phyloP scores from a whole-genome alignment of 2,797 vertebrate species.

The Notamacropus eugenii region DNA sequence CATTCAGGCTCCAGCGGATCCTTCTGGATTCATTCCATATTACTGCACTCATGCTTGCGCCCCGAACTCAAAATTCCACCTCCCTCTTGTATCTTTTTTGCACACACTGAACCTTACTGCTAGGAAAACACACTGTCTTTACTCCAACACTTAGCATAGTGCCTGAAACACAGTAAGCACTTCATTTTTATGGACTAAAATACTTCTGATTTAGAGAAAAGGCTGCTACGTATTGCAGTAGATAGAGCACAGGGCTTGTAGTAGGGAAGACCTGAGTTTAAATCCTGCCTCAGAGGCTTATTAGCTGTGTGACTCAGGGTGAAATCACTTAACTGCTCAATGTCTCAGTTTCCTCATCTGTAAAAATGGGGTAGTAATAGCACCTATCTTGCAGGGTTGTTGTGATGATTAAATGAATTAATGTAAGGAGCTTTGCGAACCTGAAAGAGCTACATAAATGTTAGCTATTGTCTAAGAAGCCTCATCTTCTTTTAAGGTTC shows the following conservation, averaged over 20 bases:
- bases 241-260: background rate
- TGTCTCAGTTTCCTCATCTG: background rate
- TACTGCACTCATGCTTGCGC: too few relatives aligned
- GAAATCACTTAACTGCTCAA: background rate
- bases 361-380: background rate
- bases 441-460: background rate
- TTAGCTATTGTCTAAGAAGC: background rate
- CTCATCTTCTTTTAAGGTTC: background rate
- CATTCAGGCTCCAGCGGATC: background rate
- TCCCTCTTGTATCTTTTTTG: background rate
- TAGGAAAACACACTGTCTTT: background rate
- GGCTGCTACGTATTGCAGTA: background rate
- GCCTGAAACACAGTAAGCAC: background rate
- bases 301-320: background rate
- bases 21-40: background rate
- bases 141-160: background rate
- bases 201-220: background rate
- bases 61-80: background rate
- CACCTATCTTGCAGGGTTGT: background rate
- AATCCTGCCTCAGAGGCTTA: background rate
- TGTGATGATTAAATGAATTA: background rate
- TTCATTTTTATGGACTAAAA: background rate
- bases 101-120: background rate
- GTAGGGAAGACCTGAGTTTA: background rate
- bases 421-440: background rate